Base-by-base conservation (phyloP, 2,888 invertebrate species). In the Himalopsyche kuldschensis region DNA sequence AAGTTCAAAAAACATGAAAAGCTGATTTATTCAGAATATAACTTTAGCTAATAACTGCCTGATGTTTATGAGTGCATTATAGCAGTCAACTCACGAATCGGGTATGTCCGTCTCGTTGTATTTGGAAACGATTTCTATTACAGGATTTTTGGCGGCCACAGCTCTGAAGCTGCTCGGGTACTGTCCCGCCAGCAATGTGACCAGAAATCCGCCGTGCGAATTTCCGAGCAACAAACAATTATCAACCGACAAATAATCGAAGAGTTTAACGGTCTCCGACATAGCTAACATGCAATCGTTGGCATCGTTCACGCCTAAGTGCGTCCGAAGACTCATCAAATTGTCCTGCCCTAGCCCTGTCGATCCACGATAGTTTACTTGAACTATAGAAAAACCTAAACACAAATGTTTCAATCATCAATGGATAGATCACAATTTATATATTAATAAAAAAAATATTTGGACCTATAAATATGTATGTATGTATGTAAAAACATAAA, bases 121-220 rank as follows among this genome's bases (percentile, higher is more conserved):
- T 95, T 96, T 96, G 15, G 94, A 91, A 17, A 94, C 92, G 78
- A 97, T 90, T 91, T 98, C 96, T 83, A 93, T 93, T 0, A 97
- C 97, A 5, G 98, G 97, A 89, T 98, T 98, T 85, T 96, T 91
- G 35, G 94, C 93, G 0, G 95, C 94, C 3, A 96, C 96, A 2
- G 94, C 95, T 87, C 93, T 94, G 88, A 94, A 97, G 84, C 91
- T 88, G 81, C 94, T 95, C 10, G 97, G 97, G 90, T 95, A 95
- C 88, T 96, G 96, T 0, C 96, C 97, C 88, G 95, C 95, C 3
- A 98, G 91, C 89, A 97, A 97, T 3, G 95, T 92, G 3, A 95
- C 95, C 0, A 98, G 90, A 89, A 97, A 98, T 31, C 98, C 98
- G 15, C 98, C 98, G 89, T 98, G 97, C 0, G 98, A 98, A 0